Evolutionary conservation across 2,888 invertebrate genomes (phyloP), one percentile per base, ranked within the genome.

Genomic region (Diaphora mendica): DNA sequence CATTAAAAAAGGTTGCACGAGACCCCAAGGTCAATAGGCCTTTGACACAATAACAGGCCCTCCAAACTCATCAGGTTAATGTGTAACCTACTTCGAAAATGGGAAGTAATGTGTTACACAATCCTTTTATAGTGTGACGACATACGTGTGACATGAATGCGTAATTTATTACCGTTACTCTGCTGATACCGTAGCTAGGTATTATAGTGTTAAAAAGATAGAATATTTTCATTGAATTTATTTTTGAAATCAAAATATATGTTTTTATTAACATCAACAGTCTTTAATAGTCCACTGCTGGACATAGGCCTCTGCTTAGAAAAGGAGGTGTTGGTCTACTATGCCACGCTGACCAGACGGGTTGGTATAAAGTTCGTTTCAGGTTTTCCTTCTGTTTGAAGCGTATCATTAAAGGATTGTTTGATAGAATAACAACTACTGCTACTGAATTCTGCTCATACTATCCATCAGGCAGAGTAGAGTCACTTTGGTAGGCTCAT

Each of bases 51-150:
- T 74, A 23, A 73, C 55, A 44, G 33, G 17, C 35, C 48, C 59
- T 39, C 48, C 64, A n/a, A 70, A 68, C 71, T 42, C 11, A 72
- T 2, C 74, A 72, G 79, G 78, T 79, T 48, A 83, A 75, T 68
- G 55, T 77, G 76, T 83, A 76, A 82, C 82, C 82, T 79, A 82
- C 83, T 77, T 73, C 75, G 17, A 30, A 82, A 79, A 81, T 75
- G 79, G 83, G 68, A 76, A 73, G 79, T 83, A 80, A 85, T 85
- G 84, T 77, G 81, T 82, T 76, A 51, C 71, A 76, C 77, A 76
- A 80, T 77, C 80, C 79, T 81, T 81, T 71, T 82, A 81, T 39
- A 77, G 79, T 75, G 74, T 75, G 75, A 73, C 39, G 71, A 55
- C 30, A 70, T n/a, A 11, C 23, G n/a, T 42, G 65, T 72, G 75